These are phyloP conservation scores for Hippopotamus amphibius DNA, from an alignment of 2,113 vertebrate genomes.

Conservation along the genomic window DNA sequence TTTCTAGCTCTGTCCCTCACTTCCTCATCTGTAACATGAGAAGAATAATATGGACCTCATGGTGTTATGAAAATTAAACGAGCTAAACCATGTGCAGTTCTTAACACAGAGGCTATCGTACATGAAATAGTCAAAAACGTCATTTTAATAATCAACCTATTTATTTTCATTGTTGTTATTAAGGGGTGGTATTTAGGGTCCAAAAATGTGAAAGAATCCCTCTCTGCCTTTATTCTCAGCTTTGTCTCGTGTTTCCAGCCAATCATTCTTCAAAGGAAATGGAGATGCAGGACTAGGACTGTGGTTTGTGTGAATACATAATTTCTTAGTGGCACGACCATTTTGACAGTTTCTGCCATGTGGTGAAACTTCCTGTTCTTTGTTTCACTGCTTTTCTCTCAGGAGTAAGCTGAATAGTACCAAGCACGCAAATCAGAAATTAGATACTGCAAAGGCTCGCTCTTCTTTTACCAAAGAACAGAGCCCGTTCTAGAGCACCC, in stretches of 20 bases:
- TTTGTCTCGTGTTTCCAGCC: neutral
- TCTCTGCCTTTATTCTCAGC: neutral
- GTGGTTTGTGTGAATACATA: neutral
- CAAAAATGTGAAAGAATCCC: neutral
- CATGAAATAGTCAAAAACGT: neutral
- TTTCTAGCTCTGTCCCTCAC: neutral
- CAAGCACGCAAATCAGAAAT: constrained; percentile 21
- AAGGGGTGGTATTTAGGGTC: neutral
- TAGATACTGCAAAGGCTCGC: constrained; percentile 36
- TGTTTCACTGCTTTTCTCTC: constrained; percentile 29
- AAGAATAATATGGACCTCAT: neutral
- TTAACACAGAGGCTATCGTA: neutral
- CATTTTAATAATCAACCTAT: neutral
- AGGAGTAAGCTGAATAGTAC: constrained; percentile 53
- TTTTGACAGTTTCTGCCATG: constrained; percentile 56
- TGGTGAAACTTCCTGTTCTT: constrained; percentile 75
- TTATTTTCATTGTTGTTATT: neutral
- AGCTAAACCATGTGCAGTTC: neutral
- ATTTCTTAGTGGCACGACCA: constrained; percentile 17
- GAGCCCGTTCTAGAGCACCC: neutral
- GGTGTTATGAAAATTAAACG: neutral
- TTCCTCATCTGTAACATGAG: neutral
- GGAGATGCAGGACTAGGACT: neutral
- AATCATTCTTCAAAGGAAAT: constrained; percentile 54
- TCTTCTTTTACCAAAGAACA: neutral